Evolutionary conservation across 1,140 invertebrate species (phyloP).

Genomic region (Halesus radiatus): DNA sequence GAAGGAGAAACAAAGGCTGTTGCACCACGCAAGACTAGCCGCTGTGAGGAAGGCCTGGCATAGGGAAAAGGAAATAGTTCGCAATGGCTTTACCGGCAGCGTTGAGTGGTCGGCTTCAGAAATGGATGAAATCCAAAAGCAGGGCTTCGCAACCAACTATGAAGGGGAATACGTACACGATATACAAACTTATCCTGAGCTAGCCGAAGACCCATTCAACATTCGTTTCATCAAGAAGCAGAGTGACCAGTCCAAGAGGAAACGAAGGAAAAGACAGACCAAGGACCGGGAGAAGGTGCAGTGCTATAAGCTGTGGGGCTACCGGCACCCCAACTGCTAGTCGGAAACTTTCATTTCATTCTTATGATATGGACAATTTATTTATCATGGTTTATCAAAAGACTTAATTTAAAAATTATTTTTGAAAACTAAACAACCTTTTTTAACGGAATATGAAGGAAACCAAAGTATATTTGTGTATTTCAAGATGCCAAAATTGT

Average conservation of each 20-base stretch:
- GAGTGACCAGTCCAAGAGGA: constrained; percentile 74
- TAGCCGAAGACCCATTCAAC: constrained; percentile 96
- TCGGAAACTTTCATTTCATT: constrained; percentile 51
- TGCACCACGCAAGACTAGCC: constrained; percentile 89
- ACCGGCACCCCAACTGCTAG: constrained; percentile 51
- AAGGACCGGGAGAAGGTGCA: constrained; percentile 61
- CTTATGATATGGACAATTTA: constrained; percentile 48
- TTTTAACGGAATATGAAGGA: constrained; percentile 53
- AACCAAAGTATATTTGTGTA: constrained; percentile 59
- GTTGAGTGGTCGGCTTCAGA: constrained; percentile 84
- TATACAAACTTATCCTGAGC: constrained; percentile 88
- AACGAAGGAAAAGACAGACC: constrained; percentile 73
- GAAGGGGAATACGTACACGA: constrained; percentile 93
- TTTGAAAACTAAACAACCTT: constrained; percentile 55
- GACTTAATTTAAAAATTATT: constrained; percentile 57
- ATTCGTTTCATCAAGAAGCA: constrained; percentile 89
- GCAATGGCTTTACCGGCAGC: constrained; percentile 80
- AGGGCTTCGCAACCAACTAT: constrained; percentile 85
- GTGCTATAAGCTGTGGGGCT: constrained; percentile 29
- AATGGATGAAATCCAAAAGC: constrained; percentile 89
- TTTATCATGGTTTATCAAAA: constrained; percentile 49
- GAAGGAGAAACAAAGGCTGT: constrained; percentile 87
- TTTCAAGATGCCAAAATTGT: constrained; percentile 58
- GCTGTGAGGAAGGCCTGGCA: constrained; percentile 94
- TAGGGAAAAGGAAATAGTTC: constrained; percentile 86